Percentiles rank a stretch among this genome's conserved stretches.
Evolutionary conservation across 2,888 invertebrate species (phyloP).

Genomic region (Heliconius sara): DNA sequence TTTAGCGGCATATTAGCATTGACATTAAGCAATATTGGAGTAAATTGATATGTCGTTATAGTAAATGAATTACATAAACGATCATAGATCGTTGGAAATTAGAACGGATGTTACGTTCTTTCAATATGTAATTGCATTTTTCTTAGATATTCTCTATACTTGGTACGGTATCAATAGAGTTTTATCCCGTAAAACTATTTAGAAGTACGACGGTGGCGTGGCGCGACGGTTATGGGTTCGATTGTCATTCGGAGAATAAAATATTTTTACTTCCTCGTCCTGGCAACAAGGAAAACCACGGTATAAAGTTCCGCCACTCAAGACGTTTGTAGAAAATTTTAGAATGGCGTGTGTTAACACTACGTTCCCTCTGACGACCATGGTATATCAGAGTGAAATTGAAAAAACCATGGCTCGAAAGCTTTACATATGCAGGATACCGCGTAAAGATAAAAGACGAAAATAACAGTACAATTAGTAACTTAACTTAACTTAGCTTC

Average conservation of each 20-base stretch:
- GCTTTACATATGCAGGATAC: background rate
- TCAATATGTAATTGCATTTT: conserved; percentile 18
- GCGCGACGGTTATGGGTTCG: background rate
- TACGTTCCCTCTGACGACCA: background rate
- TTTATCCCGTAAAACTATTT: background rate
- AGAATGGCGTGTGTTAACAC: background rate
- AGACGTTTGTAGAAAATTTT: background rate
- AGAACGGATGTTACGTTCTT: conserved; percentile 34
- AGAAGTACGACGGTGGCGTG: background rate
- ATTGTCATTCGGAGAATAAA: background rate
- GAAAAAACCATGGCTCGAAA: too few species aligned
- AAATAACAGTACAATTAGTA: too few species aligned
- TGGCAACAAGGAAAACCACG: background rate
- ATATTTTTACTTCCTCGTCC: background rate
- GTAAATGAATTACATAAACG: conserved; percentile 8
- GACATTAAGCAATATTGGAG: conserved; percentile 23
- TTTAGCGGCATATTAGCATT: background rate
- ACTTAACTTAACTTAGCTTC: too few species aligned
- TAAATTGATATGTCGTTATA: conserved; percentile 23
- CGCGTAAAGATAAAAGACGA: background rate
- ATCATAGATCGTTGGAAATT: conserved; percentile 17
- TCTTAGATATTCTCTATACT: conserved; percentile 13
- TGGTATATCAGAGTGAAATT: background rate
- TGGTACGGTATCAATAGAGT: background rate
- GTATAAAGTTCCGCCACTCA: too few species aligned